These are phyloP conservation scores for Polymixis lichenea DNA, from an alignment of 2,888 invertebrate genomes.

Conservation along the genomic window DNA sequence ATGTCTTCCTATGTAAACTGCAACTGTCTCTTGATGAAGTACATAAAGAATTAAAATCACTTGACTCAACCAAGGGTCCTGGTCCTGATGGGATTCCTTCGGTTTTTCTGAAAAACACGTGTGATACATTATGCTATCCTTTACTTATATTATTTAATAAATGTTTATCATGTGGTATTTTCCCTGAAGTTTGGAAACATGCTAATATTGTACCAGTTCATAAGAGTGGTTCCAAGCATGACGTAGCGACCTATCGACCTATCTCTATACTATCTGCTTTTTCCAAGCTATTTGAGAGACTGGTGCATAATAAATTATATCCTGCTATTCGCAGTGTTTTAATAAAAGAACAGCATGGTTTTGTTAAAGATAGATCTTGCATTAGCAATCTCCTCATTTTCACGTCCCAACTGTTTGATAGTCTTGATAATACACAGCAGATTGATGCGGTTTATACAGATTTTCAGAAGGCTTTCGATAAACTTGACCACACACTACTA, in stretches of 20 bases:
- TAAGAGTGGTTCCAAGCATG: not conserved
- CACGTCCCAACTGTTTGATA: not conserved
- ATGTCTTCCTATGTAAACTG: not conserved
- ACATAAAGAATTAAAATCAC: not conserved
- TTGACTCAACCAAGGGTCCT: not conserved
- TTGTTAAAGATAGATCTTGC: constrained; percentile 2
- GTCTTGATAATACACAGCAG: no score
- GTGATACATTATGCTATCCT: not conserved
- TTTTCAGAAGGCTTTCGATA: no score
- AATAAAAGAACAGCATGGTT: not conserved
- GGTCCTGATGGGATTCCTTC: not conserved
- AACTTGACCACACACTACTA: no score
- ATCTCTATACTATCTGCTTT: not conserved
- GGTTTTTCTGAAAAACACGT: not conserved
- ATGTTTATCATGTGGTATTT: not conserved
- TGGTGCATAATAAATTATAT: not conserved
- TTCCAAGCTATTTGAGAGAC: not conserved
- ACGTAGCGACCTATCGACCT: not conserved
- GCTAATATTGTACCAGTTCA: not conserved
- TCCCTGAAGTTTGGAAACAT: not conserved
- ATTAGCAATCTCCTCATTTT: constrained; percentile 2
- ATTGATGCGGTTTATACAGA: no score
- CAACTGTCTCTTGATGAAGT: not conserved
- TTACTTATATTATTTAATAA: not conserved
- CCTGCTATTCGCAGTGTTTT: no score